Base-by-base conservation (phyloP, 2,113 vertebrate species). In the Stigmatopora argus region DNA sequence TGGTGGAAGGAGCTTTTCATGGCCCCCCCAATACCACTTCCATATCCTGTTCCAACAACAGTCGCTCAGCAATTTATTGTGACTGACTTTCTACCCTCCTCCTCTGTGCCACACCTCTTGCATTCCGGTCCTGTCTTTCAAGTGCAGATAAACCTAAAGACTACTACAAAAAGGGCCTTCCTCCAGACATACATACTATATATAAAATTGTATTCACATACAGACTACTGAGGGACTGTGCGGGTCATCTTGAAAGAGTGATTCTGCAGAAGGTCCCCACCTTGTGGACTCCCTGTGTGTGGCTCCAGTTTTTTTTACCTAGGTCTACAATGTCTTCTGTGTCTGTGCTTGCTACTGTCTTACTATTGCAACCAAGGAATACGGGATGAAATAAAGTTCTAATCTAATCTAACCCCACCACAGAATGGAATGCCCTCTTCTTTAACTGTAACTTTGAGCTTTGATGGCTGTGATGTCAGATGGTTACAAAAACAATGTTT, bases 31-130 rank as follows among this genome's bases (percentile, higher is more conserved):
- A 79, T 72, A 75, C 81, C 83, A 83, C 85, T 88, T 89, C 88
- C 88, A 58, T 74, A 84, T 89, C 88, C 86, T 85, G 85, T 86
- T 87, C 84, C 83, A 89, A 73, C 69, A 89, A 73, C 69, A 80
- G 72, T 81, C 85, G 80, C 77, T 87, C 88, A 87, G 83, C 87
- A 83, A 67, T 75, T 80, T 69, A 66, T 49, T 59, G 52, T 7
- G 60, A 76, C 70, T 72, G 63, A 47, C n/a, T n/a, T n/a, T n/a
- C 23, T 85, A 73, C 65, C 76, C 79, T 88, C 74, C 74, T 73
- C 60, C 78, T 76, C 67, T 62, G 55, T 77, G 58, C 64, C 59
- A 61, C 63, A 35, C 67, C 64, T 59, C 75, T 71, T 67, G 63
- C 71, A 73, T 72, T 73, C 76, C 69, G 64, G 74, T 66, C 15